Evolutionary conservation across 2,888 invertebrate genomes (phyloP), one percentile per base, ranked within the genome.

Genomic region (Masnerella sp.): DNA sequence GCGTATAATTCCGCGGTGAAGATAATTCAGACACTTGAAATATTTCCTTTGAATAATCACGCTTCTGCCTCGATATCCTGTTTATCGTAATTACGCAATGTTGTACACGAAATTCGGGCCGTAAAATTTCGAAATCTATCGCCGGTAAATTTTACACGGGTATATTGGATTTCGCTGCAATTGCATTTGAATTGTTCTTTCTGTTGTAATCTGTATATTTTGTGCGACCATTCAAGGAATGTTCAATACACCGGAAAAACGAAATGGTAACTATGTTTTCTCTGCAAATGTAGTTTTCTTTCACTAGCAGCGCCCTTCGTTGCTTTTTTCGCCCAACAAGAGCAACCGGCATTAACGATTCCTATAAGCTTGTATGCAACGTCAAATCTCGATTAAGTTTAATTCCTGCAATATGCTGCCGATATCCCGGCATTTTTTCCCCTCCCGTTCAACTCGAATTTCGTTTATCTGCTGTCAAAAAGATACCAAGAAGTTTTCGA

Each of bases 121-220:
- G 14, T 45, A 45, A 65, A 65, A 65, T 38, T 36, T 22, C 11
- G 32, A 65, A 54, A 54, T 54, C 25, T 47, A 45, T 54, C 25
- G 52, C 12, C 47, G 15, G 30, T 56, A 56, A 65, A 56, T 54
- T 47, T 34, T 54, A 9, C 32, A 28, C 64, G 22, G 18, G 20
- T 56, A 22, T 54, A 52, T 65, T 47, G 52, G 34, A 36, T 38
- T 45, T 65, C 14, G 56, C 22, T 45, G 47, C 65, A 47, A 65
- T 58, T 17, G 58, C 42, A 42, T 67, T 67, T 28, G 65, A 36
- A 56, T 65, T 56, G 65, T 49, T 67, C 42, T 49, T 59, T 59
- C 56, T 32, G 49, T 56, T 49, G 58, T 56, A 56, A 65, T 56
- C 36, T 47, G 56, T 47, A 36, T 32, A 67, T 67, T 58, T 58